These are phyloP conservation scores for Platyscapa corneri DNA, from an alignment of 1,140 invertebrate genomes.

Conservation along the genomic window DNA sequence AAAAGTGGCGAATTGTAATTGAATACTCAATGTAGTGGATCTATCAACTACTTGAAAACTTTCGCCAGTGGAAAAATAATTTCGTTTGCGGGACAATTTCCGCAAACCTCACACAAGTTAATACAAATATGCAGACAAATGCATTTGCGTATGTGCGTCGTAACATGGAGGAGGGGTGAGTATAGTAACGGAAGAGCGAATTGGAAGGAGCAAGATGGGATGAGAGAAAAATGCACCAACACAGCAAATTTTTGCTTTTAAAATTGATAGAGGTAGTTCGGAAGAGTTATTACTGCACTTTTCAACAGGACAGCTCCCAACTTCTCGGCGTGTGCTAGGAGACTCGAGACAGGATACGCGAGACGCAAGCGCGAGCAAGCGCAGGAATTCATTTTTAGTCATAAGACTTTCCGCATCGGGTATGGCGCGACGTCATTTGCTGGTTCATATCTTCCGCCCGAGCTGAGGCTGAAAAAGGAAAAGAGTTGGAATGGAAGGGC, in stretches of 20 bases:
- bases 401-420: constrained; percentile 50
- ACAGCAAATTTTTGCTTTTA: constrained; percentile 43
- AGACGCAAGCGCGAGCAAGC: not conserved
- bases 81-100: constrained; percentile 25
- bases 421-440: constrained; percentile 29
- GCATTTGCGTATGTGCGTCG: not conserved
- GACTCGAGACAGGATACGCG: constrained; percentile 6
- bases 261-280: constrained; percentile 51
- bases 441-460: constrained; percentile 46
- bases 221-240: constrained; percentile 32
- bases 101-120: not conserved
- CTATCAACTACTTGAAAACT: not conserved
- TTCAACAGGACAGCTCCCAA: constrained; percentile 47
- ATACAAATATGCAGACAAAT: not conserved
- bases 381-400: constrained; percentile 52
- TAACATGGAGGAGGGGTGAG: too few relatives aligned
- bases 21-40: constrained; percentile 1
- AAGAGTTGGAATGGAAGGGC: constrained; percentile 44
- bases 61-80: constrained; percentile 28
- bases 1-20: not conserved
- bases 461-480: constrained; percentile 19
- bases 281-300: constrained; percentile 48
- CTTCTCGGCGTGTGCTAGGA: constrained; percentile 39
- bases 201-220: not conserved
- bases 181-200: too few relatives aligned